Conservation (phyloP, 2,113 vertebrate species). For the Piaya cayana region DNA sequence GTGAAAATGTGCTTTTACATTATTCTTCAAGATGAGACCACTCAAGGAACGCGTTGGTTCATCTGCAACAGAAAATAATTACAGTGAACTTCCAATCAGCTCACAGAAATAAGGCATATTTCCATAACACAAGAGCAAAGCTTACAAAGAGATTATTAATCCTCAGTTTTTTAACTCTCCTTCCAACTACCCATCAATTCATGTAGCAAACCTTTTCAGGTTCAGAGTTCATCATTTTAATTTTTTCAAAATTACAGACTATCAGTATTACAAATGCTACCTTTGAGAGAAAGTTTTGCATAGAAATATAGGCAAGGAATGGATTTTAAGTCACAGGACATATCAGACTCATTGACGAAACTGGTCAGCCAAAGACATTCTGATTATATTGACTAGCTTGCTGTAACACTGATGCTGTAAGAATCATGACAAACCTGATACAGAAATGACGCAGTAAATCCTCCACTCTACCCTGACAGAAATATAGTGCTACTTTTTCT, state of each 20-base stretch:
- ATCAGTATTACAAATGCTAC: neutral
- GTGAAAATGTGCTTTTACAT: constrained; percentile 97
- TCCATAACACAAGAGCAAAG: neutral
- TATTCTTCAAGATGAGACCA: constrained; percentile 96
- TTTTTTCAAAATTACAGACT: neutral
- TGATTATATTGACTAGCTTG: neutral
- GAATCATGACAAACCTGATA: neutral
- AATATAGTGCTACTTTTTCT: neutral
- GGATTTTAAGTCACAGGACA: neutral
- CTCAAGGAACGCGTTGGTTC: constrained; percentile 96
- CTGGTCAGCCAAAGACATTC: neutral
- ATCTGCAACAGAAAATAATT: constrained; percentile 78
- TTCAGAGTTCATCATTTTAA: neutral
- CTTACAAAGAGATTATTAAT: neutral
- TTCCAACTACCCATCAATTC: neutral
- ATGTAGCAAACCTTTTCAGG: neutral
- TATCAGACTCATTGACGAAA: neutral
- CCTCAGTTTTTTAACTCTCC: neutral
- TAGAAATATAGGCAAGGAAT: neutral
- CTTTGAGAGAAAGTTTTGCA: neutral
- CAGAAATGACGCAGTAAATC: neutral
- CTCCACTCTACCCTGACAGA: neutral
- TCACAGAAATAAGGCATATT: neutral
- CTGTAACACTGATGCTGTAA: neutral
- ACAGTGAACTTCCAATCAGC: neutral